Evolutionary conservation across 2,888 invertebrate genomes (phyloP).

Genomic region (Ganaspis brasiliensis): DNA sequence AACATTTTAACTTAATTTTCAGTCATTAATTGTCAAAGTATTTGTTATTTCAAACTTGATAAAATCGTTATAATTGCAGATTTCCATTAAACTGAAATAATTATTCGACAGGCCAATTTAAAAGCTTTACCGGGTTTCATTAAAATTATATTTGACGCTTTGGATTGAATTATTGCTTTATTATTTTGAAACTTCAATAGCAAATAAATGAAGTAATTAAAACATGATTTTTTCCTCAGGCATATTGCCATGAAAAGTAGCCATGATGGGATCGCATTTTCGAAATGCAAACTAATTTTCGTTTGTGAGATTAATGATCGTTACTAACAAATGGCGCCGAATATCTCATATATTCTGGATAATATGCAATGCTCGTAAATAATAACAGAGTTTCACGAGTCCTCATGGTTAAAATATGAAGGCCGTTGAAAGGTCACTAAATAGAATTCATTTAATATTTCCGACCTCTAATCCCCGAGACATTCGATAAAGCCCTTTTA

Average conservation of each 20-base stretch:
- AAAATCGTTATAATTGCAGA: neutral
- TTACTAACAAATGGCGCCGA: constrained; percentile 68
- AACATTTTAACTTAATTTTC: too few species aligned
- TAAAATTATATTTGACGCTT: neutral
- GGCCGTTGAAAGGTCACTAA: constrained; percentile 65
- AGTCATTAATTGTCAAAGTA: neutral
- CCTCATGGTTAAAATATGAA: constrained; percentile 62
- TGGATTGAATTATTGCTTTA: neutral
- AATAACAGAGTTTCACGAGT: constrained; percentile 66
- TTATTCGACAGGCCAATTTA: neutral
- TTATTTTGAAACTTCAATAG: neutral
- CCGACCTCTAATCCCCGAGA: constrained; percentile 51
- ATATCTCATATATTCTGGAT: constrained; percentile 74
- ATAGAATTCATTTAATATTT: constrained; percentile 71
- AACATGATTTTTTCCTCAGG: neutral
- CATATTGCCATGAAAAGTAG: neutral
- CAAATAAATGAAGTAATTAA: neutral
- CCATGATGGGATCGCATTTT: constrained; percentile 63
- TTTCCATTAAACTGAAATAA: constrained; percentile 7
- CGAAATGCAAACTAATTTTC: constrained; percentile 75
- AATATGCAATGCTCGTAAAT: constrained; percentile 75
- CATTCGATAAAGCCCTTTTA: constrained; percentile 54
- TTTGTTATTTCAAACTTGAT: neutral
- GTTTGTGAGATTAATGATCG: constrained; percentile 72
- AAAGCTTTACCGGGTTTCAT: too few species aligned